These are phyloP conservation scores for Gallinago media DNA, from an alignment of 2,113 vertebrate species.

Conservation along the genomic window DNA sequence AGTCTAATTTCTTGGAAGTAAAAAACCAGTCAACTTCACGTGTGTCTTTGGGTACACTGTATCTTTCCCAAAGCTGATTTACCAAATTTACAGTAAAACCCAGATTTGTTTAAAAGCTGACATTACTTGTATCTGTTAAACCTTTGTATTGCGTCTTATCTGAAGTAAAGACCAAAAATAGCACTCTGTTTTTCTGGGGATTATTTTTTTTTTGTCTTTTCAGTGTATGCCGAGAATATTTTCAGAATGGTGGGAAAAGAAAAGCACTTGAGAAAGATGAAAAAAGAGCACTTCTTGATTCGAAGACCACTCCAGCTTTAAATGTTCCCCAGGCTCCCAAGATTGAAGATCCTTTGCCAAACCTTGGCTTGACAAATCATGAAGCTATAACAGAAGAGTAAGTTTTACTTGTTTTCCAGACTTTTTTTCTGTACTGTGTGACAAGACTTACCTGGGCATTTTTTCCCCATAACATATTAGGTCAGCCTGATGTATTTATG, in stretches of 20 bases:
- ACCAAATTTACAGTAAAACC: neutral
- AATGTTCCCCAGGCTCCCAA: constrained; percentile 67
- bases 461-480: neutral
- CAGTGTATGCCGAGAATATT: constrained; percentile 97
- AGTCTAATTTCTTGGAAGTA: neutral
- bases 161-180: neutral
- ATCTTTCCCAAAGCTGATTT: neutral
- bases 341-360: constrained; percentile 73
- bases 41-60: neutral
- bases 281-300: constrained; percentile 84
- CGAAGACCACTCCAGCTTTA: constrained; percentile 76
- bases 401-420: constrained; percentile 51
- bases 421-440: rapidly evolving
- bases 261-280: constrained; percentile 96
- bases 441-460: neutral
- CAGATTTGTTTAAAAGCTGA: neutral
- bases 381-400: constrained; percentile 79
- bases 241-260: constrained; percentile 93
- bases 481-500: neutral
- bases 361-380: constrained; percentile 71
- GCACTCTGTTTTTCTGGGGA: neutral
- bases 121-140: neutral
- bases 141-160: neutral
- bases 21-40: rapidly evolving
- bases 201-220: constrained; percentile 29